phyloP scores from a whole-genome alignment of 2,888 invertebrate species.

The Amphipyra tragopoginis region DNA sequence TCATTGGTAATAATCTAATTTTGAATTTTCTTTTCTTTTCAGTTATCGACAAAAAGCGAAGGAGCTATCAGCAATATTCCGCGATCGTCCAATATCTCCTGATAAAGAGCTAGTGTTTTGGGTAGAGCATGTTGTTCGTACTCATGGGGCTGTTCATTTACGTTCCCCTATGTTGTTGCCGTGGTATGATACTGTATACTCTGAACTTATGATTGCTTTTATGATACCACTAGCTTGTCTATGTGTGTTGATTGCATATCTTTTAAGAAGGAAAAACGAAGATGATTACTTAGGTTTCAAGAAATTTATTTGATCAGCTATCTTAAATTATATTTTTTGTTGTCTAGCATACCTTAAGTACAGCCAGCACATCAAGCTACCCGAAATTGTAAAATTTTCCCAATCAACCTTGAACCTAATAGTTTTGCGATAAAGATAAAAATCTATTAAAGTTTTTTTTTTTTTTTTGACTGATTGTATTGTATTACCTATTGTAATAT shows the following conservation, averaged over 20 bases:
- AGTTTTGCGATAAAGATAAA: too few species aligned
- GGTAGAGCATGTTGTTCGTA: slow-evolving; percentile 90
- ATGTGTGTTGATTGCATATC: not conserved
- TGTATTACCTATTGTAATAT: too few species aligned
- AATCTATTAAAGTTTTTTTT: too few species aligned
- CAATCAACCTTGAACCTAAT: too few species aligned
- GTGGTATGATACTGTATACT: not conserved
- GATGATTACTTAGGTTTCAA: slow-evolving; percentile 2
- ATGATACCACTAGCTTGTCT: not conserved
- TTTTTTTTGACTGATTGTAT: too few species aligned
- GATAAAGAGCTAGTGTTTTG: slow-evolving; percentile 90
- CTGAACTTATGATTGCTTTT: not conserved
- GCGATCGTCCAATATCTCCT: slow-evolving; percentile 84
- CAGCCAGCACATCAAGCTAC: too few species aligned
- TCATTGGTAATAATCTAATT: too few species aligned
- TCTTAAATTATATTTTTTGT: too few species aligned
- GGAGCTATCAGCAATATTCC: slow-evolving; percentile 45
- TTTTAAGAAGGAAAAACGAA: not conserved
- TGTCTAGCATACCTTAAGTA: too few species aligned
- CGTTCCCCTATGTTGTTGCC: slow-evolving; percentile 39
- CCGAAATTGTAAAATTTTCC: too few species aligned
- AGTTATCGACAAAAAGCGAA: slow-evolving; percentile 52
- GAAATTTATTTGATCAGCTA: slow-evolving; percentile 6
- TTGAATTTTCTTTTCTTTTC: slow-evolving; percentile 15
- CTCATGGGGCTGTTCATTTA: slow-evolving; percentile 85